A percentile compares a stretch with the other conserved stretches of the same genome.
Evolutionary conservation across 2,888 invertebrate genomes (phyloP).

Genomic region (Dolomedes plantarius): DNA sequence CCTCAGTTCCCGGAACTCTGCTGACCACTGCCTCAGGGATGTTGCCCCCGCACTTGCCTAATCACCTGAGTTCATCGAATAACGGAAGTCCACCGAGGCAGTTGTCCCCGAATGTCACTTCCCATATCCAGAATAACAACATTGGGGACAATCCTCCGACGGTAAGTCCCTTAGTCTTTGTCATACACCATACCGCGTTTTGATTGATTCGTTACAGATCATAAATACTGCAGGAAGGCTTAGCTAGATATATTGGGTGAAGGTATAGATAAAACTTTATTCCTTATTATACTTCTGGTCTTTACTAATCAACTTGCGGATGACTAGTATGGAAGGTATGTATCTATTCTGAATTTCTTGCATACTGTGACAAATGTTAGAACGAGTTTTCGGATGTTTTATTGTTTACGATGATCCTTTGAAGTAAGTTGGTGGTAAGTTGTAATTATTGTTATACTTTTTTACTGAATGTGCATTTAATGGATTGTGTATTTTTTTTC

Average conservation of each 20-base stretch:
- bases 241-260: background rate
- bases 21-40: slow-evolving; percentile 51
- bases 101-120: slow-evolving; percentile 51
- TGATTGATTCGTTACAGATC: background rate
- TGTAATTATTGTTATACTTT: too few species aligned
- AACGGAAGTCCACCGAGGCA: slow-evolving; percentile 51
- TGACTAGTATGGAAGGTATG: too few species aligned
- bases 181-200: background rate
- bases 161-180: slow-evolving; percentile 46
- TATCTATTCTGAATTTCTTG: too few species aligned
- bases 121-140: slow-evolving; percentile 28
- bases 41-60: slow-evolving; percentile 57
- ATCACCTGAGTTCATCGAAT: slow-evolving; percentile 45
- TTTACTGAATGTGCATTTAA: too few species aligned
- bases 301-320: too few species aligned
- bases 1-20: slow-evolving; percentile 21
- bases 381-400: too few species aligned
- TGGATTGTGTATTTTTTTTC: too few species aligned
- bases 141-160: slow-evolving; percentile 39
- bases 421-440: too few species aligned
- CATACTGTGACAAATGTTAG: too few species aligned
- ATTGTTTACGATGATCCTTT: too few species aligned
- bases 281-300: background rate
- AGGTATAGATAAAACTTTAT: background rate
- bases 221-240: background rate